Evolutionary conservation across 1,140 invertebrate species (phyloP).

Genomic region (Drosophila ambigua): DNA sequence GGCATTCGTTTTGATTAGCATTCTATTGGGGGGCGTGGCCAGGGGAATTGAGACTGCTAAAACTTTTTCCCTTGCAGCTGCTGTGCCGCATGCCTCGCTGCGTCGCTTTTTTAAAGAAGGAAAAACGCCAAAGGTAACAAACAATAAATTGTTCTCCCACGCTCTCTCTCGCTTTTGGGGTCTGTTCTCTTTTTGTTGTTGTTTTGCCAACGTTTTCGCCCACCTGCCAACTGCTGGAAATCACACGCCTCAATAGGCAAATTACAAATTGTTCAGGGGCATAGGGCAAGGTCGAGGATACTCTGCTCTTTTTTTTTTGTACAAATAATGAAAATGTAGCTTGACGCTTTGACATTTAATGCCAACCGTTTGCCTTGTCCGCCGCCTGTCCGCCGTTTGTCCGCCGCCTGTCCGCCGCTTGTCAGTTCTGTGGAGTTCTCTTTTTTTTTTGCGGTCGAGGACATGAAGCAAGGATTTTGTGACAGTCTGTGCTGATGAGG

Average conservation of each 20-base stretch:
- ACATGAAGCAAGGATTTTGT: constrained; percentile 6
- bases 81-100: no score
- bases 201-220: constrained; percentile 7
- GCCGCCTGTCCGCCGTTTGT: no score
- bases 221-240: constrained; percentile 48
- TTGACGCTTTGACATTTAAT: constrained; percentile 65
- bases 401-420: constrained; percentile 19
- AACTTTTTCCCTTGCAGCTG: no score
- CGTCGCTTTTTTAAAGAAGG: no score
- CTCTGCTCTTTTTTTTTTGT: neutral
- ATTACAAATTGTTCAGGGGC: constrained; percentile 42
- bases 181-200: neutral
- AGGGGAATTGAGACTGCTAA: neutral
- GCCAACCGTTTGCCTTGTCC: neutral
- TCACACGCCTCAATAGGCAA: constrained; percentile 57
- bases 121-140: constrained; percentile 21
- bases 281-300: constrained; percentile 11
- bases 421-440: constrained; percentile 2
- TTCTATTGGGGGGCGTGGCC: constrained; percentile 27
- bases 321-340: constrained; percentile 37
- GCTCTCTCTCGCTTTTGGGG: constrained; percentile 1
- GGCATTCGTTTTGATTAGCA: constrained; percentile 66
- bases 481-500: constrained; percentile 11
- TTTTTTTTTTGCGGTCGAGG: constrained; percentile 1
- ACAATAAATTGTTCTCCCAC: constrained; percentile 34